phyloP scores from a whole-genome alignment of 1,140 invertebrate species.

The Hylyphantes graminicola region DNA sequence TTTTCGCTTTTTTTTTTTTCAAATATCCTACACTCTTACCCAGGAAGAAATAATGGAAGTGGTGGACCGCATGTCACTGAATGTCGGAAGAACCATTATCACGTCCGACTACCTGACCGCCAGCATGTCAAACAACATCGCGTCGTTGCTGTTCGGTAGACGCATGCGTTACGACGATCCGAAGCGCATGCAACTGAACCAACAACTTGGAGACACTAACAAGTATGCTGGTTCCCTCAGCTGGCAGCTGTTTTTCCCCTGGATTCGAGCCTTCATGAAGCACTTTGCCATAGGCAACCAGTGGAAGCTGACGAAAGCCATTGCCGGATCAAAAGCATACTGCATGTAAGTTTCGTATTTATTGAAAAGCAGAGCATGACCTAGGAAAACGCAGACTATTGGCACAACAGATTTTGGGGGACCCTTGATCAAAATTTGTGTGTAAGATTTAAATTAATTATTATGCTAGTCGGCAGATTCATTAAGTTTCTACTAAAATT shows the following conservation, averaged over 20 bases:
- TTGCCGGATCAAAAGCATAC: too few species aligned
- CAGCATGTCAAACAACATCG: conserved; percentile 77
- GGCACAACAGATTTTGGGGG: too few species aligned
- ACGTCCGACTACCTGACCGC: conserved; percentile 40
- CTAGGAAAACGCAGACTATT: too few species aligned
- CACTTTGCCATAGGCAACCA: too few species aligned
- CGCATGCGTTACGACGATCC: conserved; percentile 71
- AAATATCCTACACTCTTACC: too few species aligned
- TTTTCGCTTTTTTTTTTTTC: background rate
- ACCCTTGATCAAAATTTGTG: too few species aligned
- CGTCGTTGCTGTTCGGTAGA: conserved; percentile 86
- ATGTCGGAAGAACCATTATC: background rate
- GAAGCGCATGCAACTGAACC: conserved; percentile 76
- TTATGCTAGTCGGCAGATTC: too few species aligned
- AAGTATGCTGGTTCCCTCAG: background rate
- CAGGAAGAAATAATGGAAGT: conserved; percentile 51
- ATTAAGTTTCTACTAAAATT: too few species aligned
- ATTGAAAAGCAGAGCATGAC: too few species aligned
- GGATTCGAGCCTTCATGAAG: conserved; percentile 14
- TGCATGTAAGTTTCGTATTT: background rate
- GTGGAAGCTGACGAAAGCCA: too few species aligned
- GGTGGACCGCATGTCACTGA: background rate
- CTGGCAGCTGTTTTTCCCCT: conserved; percentile 46
- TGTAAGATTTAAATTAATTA: too few species aligned
- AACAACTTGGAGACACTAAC: conserved; percentile 73